phyloP scores from a whole-genome alignment of 2,797 vertebrate species.

The Amblyopsis hoosieri region DNA sequence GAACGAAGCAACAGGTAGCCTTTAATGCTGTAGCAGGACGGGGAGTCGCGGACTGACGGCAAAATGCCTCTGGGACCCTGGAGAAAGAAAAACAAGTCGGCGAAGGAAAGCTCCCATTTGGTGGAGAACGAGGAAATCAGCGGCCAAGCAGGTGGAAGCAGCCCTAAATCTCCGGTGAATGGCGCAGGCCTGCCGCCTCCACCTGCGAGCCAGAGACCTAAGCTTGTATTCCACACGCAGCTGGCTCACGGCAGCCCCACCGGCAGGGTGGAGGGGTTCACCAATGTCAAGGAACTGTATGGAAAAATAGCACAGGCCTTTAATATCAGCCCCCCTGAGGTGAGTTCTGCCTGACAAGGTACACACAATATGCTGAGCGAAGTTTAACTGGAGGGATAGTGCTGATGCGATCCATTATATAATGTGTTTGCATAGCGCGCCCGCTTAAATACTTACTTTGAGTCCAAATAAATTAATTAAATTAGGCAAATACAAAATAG shows the following conservation, averaged over 20 bases:
- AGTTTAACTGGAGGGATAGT: background rate
- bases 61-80: slow-evolving; percentile 89
- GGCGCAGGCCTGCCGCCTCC: slow-evolving; percentile 71
- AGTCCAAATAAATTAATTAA: background rate
- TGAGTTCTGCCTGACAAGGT: slow-evolving; percentile 54
- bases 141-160: slow-evolving; percentile 66
- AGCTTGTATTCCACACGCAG: slow-evolving; percentile 92
- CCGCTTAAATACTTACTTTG: too few species aligned
- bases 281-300: slow-evolving; percentile 89
- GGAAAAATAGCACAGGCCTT: slow-evolving; percentile 82
- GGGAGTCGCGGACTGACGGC: background rate
- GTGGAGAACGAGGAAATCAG: slow-evolving; percentile 85
- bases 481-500: background rate
- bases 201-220: slow-evolving; percentile 72
- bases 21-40: slow-evolving; percentile 60
- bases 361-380: background rate
- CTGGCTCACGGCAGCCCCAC: slow-evolving; percentile 96
- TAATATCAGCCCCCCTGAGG: slow-evolving; percentile 80
- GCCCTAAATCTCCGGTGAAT: slow-evolving; percentile 65
- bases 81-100: slow-evolving; percentile 77
- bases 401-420: background rate
- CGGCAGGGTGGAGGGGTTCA: slow-evolving; percentile 89
- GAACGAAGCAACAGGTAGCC: slow-evolving; percentile 61
- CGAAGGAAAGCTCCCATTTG: slow-evolving; percentile 78
- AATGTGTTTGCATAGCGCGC: too few species aligned